These are phyloP conservation scores for Drosophila mimica DNA, from an alignment of 2,888 invertebrate species.

Conservation along the genomic window DNA sequence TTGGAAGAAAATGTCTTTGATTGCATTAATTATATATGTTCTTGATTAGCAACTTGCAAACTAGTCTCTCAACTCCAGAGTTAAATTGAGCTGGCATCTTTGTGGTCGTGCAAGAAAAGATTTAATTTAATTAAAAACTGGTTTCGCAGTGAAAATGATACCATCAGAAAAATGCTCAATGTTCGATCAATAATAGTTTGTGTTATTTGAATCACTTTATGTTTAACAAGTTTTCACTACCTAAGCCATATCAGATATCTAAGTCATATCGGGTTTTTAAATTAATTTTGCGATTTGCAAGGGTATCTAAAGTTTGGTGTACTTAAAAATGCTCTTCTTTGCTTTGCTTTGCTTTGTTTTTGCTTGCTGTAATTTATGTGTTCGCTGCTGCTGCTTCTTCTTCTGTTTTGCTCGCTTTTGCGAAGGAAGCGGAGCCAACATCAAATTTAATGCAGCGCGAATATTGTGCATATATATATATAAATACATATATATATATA, in stretches of 20 bases:
- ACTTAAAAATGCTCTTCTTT: background rate
- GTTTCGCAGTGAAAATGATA: background rate
- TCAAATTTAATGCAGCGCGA: slow-evolving; percentile 64
- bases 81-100: background rate
- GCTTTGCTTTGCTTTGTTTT: slow-evolving; percentile 23
- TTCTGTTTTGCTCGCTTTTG: slow-evolving; percentile 19
- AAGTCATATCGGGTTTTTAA: background rate
- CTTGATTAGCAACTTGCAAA: background rate
- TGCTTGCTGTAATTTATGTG: slow-evolving; percentile 71
- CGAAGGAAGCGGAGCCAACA: slow-evolving; percentile 21
- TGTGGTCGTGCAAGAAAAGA: background rate
- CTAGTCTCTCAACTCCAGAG: background rate
- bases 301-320: background rate
- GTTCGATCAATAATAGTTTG: background rate
- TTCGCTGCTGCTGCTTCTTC: slow-evolving; percentile 35
- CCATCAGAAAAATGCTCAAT: background rate
- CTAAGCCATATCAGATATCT: background rate
- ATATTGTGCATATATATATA: slow-evolving; percentile 52
- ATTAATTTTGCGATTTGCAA: background rate
- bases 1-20: background rate
- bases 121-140: background rate
- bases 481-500: background rate
- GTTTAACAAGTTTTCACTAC: background rate
- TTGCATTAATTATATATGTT: background rate
- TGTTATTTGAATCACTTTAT: background rate